Percentiles rank a stretch among this genome's conserved stretches.
These are phyloP conservation scores for Aphidius ervi DNA, from an alignment of 1,140 invertebrate species.

Conservation along the genomic window DNA sequence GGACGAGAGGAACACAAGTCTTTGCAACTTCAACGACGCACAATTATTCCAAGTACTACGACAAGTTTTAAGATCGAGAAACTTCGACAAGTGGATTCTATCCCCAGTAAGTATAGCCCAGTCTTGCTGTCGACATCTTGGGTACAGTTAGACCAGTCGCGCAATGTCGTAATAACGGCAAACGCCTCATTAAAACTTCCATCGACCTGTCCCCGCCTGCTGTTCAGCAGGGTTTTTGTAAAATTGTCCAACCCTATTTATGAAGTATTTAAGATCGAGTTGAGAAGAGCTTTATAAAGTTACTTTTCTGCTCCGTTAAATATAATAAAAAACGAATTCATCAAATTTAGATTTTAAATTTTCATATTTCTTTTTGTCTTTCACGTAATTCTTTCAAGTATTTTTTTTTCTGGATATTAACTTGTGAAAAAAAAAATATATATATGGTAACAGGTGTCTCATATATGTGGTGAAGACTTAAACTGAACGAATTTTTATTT, in stretches of 20 bases:
- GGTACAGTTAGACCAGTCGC: not conserved
- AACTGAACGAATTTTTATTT: too few species aligned
- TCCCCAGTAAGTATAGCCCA: not conserved
- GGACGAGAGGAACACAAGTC: too few species aligned
- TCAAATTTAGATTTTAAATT: too few species aligned
- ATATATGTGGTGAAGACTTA: too few species aligned
- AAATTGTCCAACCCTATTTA: not conserved
- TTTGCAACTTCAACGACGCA: conserved; percentile 12
- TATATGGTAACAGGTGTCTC: too few species aligned
- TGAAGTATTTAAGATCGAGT: not conserved
- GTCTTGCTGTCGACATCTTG: not conserved
- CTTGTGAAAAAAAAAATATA: too few species aligned
- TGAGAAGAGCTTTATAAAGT: too few species aligned
- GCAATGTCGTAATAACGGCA: not conserved
- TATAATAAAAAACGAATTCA: too few species aligned
- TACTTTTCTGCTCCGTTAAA: too few species aligned
- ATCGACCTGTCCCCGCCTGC: not conserved
- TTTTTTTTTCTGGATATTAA: too few species aligned
- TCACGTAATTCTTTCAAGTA: too few species aligned
- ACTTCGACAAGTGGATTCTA: conserved; percentile 22
- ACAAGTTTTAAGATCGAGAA: conserved; percentile 31
- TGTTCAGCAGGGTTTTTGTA: not conserved
- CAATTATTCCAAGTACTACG: conserved; percentile 33
- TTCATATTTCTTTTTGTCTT: too few species aligned
- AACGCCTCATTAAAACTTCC: conserved; percentile 20